Evolutionary conservation across 2,113 vertebrate genomes (phyloP).

Genomic region (Zootoca vivipara): DNA sequence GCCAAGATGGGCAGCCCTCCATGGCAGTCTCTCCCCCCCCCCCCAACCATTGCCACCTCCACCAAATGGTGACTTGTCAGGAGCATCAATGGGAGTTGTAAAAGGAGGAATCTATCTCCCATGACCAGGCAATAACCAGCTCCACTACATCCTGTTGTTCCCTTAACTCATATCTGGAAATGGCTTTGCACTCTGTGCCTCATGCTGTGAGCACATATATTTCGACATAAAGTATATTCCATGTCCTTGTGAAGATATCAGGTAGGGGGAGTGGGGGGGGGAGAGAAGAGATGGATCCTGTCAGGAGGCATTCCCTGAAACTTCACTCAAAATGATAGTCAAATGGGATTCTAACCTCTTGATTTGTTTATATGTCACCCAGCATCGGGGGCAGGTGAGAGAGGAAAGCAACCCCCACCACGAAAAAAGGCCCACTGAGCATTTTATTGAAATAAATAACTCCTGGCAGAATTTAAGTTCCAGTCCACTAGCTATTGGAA

Average conservation of each 20-base stretch:
- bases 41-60: neutral
- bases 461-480: constrained; percentile 35
- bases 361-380: constrained; percentile 56
- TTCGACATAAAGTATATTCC: constrained; percentile 10
- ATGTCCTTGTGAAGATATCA: constrained; percentile 24
- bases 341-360: constrained; percentile 35
- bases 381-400: neutral
- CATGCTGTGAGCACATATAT: constrained; percentile 8
- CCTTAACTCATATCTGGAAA: constrained; percentile 26
- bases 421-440: neutral
- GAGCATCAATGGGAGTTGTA: neutral
- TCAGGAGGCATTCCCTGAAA: constrained; percentile 43
- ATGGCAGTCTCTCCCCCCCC: neutral
- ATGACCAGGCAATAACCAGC: constrained; percentile 1
- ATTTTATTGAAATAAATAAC: constrained; percentile 53
- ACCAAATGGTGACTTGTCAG: constrained; percentile 5
- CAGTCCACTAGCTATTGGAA: constrained; percentile 41
- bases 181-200: neutral
- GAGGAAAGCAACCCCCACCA: neutral
- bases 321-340: constrained; percentile 49
- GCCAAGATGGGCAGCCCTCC: neutral
- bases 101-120: neutral
- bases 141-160: constrained; percentile 7
- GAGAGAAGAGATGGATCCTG: constrained; percentile 1
- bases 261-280: neutral